Evolutionary conservation across 1,140 invertebrate genomes (phyloP).

Genomic region (Cryptotermes secundus): DNA sequence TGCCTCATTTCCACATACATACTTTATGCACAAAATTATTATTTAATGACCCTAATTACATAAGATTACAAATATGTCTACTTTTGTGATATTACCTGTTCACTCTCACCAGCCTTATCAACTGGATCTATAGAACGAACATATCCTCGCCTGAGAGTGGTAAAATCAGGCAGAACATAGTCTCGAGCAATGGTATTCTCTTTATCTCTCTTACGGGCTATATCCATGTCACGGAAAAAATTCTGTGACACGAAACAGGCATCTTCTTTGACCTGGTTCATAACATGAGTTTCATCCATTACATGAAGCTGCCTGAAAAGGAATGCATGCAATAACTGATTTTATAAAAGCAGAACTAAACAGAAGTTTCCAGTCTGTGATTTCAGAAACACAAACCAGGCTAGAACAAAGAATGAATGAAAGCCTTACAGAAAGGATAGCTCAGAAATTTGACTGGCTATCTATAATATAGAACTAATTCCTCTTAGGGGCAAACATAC

Average conservation of each 20-base stretch:
- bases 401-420: too few relatives aligned
- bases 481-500: too few relatives aligned
- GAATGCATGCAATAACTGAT: too few relatives aligned
- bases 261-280: slow-evolving; percentile 99
- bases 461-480: too few relatives aligned
- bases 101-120: slow-evolving; percentile 60
- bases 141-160: slow-evolving; percentile 78
- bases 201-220: slow-evolving; percentile 62
- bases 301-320: slow-evolving; percentile 84
- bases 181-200: slow-evolving; percentile 73
- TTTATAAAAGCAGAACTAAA: too few relatives aligned
- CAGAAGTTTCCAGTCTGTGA: too few relatives aligned
- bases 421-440: too few relatives aligned
- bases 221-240: slow-evolving; percentile 82
- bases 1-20: too few relatives aligned
- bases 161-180: slow-evolving; percentile 96
- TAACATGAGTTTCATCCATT: slow-evolving; percentile 98
- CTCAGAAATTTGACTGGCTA: too few relatives aligned
- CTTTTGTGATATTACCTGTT: slow-evolving; percentile 51
- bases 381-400: too few relatives aligned
- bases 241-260: slow-evolving; percentile 90
- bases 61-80: neutral
- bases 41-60: too few relatives aligned
- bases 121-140: slow-evolving; percentile 58
- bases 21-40: too few relatives aligned